Base-by-base conservation (phyloP, 2,113 vertebrate species). In the Microtus oregoni region DNA sequence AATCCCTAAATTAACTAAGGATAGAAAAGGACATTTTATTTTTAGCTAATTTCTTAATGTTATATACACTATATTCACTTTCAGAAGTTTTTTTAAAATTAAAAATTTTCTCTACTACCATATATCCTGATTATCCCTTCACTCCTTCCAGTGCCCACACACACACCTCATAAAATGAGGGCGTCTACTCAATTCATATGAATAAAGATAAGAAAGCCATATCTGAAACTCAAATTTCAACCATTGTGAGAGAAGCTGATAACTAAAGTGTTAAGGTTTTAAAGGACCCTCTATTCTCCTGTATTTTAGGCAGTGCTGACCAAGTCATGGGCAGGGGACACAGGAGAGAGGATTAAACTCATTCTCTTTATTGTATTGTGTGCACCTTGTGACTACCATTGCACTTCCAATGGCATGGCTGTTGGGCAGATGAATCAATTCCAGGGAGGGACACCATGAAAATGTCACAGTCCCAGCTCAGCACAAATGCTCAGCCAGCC, bases 401-500 rank as follows among this genome's bases (percentile, higher is more conserved):
- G 41, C n/a, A 38, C 52, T 47, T 52, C 5, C 52, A 67, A 26
- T 89, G 26, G 47, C 3, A 41, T 50, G n/a, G 73, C 2, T 89
- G 72, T 82, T 13, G 28, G 61, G 38, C 7, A 68, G 30, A 44
- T 30, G n/a, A 95, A 38, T 87, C 76, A 92, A 91, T 17, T 7
- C 8, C 2, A n/a, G 30, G 32, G 50, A 77, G 7, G n/a, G 30
- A 47, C 1, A 1, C 41, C 68, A 35, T 50, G 82, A 90, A 67
- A 81, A 30, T 65, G 26, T 47, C 67, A n/a, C 26, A 70, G 15
- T 2, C 58, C 90, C 94, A 97, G 26, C 79, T 95, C 65, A 94
- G 14, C 68, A 44, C 44, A 61, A 97, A 96, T 90, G 88, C 87
- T 94, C 94, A 86, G 4, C 55, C 86, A 96, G 44, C 13, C 12